A percentile compares a stretch with the other conserved stretches of the same genome.
These are phyloP conservation scores for Danio jaintianensis DNA, from an alignment of 2,797 vertebrate species.

Conservation along the genomic window DNA sequence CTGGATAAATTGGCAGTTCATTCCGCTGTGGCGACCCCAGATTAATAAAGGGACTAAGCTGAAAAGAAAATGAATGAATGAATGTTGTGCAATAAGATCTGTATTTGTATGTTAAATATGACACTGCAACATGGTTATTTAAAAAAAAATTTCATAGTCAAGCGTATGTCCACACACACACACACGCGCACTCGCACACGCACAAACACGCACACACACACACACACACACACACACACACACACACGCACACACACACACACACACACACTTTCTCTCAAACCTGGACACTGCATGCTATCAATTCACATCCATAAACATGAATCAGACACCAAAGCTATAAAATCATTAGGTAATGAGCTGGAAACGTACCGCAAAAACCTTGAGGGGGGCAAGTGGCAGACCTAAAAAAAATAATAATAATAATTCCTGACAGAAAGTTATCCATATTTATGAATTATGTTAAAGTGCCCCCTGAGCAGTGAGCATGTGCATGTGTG, in stretches of 20 bases:
- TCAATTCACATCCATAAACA: constrained; percentile 29
- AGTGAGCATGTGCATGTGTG: constrained; percentile 2
- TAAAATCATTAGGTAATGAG: constrained; percentile 47
- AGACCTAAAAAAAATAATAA: constrained; percentile 36
- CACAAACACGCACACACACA: too few species aligned
- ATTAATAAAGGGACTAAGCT: too few species aligned
- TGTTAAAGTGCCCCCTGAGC: constrained; percentile 52
- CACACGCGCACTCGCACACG: too few species aligned
- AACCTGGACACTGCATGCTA: constrained; percentile 1
- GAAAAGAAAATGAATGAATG: too few species aligned
- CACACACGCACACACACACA: background rate
- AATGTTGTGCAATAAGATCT: too few species aligned
- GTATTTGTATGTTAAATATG: too few species aligned
- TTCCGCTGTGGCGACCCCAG: too few species aligned
- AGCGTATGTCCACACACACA: too few species aligned
- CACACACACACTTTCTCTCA: background rate
- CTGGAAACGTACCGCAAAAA: constrained; percentile 28
- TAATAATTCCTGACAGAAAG: constrained; percentile 30
- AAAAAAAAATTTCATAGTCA: too few species aligned
- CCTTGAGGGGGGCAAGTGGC: constrained; percentile 37
- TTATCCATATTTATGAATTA: constrained; percentile 58
- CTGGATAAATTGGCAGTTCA: too few species aligned
- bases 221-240: too few species aligned
- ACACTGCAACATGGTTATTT: too few species aligned
- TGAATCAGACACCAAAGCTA: constrained; percentile 12